Evolutionary conservation across 2,113 vertebrate species (phyloP).

Genomic region (Saccopteryx bilineata): DNA sequence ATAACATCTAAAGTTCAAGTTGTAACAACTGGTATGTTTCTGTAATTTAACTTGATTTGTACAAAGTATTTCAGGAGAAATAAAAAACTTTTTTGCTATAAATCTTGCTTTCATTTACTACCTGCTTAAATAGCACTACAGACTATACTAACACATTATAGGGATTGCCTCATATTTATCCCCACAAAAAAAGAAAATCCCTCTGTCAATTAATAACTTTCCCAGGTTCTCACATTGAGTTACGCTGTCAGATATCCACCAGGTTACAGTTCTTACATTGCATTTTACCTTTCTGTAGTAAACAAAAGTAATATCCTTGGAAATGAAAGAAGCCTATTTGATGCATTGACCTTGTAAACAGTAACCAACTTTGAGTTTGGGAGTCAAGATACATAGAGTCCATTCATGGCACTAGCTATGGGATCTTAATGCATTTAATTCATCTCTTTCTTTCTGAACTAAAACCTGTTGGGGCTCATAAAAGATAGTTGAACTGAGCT

Average conservation of each 20-base stretch:
- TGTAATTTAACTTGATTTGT: constrained; percentile 14
- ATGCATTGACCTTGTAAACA: background rate
- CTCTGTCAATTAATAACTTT: background rate
- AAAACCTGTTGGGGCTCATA: background rate
- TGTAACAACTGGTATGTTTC: background rate
- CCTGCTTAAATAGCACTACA: background rate
- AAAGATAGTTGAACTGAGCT: background rate
- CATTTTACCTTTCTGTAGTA: background rate
- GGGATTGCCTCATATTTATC: background rate
- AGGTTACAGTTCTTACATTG: background rate
- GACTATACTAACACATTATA: background rate
- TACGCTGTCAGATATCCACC: background rate
- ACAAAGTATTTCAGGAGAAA: background rate
- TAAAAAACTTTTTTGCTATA: background rate
- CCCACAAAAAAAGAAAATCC: background rate
- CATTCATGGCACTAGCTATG: background rate
- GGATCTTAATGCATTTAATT: background rate
- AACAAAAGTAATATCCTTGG: background rate
- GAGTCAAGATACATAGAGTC: background rate
- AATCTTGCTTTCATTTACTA: background rate
- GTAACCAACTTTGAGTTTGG: background rate
- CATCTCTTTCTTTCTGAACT: background rate
- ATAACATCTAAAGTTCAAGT: background rate
- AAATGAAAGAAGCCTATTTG: background rate
- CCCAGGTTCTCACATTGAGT: background rate